Base-by-base conservation (phyloP, 2,113 vertebrate species). In the Tetrax tetrax region DNA sequence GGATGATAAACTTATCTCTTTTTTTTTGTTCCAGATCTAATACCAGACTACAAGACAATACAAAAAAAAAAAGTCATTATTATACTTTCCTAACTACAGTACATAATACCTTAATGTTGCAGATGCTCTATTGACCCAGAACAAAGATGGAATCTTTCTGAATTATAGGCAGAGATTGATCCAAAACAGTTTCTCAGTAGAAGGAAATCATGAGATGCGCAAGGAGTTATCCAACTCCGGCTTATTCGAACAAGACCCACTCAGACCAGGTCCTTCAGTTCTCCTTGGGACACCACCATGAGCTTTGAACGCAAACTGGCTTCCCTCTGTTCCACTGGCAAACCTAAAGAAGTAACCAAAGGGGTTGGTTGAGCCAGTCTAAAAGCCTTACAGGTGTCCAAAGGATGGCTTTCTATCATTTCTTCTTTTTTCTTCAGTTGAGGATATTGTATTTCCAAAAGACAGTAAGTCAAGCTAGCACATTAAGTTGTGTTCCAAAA, bases 161-260 rank as follows among this genome's bases (percentile, higher is more conserved):
- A 83, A 78, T 53, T 79, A 61, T 31, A 76, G 82, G 76, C 61
- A 78, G 45, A 11, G 33, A 65, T 37, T 86, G n/a, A 89, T 53
- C 48, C 68, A 28, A 54, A 84, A 3, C 10, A 79, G 20, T 14
- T 91, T 82, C 24, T 59, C 47, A 29, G 20, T 3, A 47, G 29
- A 25, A 87, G 10, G 12, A 81, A 87, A 78, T 51, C 2, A 27
- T 14, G 17, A 74, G 35, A 35, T 60, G 12, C 14, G 4, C 31
- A 79, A 80, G 11, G 28, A 75, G 10, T 13, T 48, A 22, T 38
- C 38, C n/a, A 75, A 12, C 21, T 63, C 37, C 7, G 6, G 15
- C 45, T 64, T 0, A 0, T 57, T 45, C 1, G 0, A 57, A 27
- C 27, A 33, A 64, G 35, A 72, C 8, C 18, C 2, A 0, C 28